Base-by-base conservation (phyloP, 1,140 invertebrate genomes). In the Galleria mellonella region DNA sequence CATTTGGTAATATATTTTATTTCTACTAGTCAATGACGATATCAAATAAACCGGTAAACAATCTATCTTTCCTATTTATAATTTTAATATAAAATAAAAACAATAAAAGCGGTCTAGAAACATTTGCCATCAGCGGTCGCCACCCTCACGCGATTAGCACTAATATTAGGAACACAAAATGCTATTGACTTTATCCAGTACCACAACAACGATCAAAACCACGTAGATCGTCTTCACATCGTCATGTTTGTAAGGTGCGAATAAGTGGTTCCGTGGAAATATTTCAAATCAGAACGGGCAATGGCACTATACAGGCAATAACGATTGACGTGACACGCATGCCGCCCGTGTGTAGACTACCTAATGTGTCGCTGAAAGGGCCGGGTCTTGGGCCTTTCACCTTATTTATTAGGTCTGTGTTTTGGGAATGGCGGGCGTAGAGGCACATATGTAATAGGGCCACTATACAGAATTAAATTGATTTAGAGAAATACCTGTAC, bases 231-330 rank as follows among this genome's bases (percentile, higher is more conserved):
- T 28, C 49, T 55, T 29, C 50, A 43, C 37, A 47, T 29, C 47
- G 50, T 43, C 51, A 35, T 63, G 51, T 64, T 70, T 66, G 64
- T 45, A 69, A 81, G 71, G 61, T 72, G 72, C 69, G 75, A 71
- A 74, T 83, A 81, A 83, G 77, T 81, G 77, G 65, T 78, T 79
- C 66, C 79, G 75, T 83, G 79, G 60, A 83, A 83, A 78, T 82
- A 83, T 82, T 83, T 77, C 73, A 83, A 83, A 83, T 83, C 77
- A 73, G 76, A 43, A 49, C 73, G 58, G 63, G 65, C 67, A 62
- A 67, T 60, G 56, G 65, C 63, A 54, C 45, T 51, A 65, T 78
- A 74, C 67, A 72, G 73, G 73, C 73, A 83, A 81, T 81, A 81
- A 77, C 68, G 75, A 66, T 54, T 71, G 64, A 79, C 78, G 78